Percentiles rank a stretch among this genome's conserved stretches.
These are phyloP conservation scores for Heliocidaris tuberculata DNA, from an alignment of 35 echinoderm and acorn worm species.

Conservation along the genomic window DNA sequence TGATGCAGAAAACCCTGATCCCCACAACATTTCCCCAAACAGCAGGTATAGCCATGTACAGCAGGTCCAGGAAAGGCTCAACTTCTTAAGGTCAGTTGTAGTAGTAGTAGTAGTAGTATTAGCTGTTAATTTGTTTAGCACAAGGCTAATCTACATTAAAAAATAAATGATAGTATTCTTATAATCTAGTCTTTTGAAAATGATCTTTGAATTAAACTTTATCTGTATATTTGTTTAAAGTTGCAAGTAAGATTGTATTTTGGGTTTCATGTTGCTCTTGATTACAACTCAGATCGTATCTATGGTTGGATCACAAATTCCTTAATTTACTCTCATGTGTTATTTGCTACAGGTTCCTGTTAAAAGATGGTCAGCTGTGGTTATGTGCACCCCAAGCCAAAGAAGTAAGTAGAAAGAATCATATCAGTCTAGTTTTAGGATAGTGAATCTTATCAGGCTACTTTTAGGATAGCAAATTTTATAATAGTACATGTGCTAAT, in stretches of 20 bases:
- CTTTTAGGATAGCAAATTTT: too few species aligned
- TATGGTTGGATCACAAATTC: neutral
- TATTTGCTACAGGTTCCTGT: conserved; percentile 66
- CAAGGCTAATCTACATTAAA: too few species aligned
- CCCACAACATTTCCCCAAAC: conserved; percentile 75
- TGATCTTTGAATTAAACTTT: too few species aligned
- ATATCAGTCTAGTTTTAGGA: too few species aligned
- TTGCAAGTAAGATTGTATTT: too few species aligned
- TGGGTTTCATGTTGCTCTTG: neutral
- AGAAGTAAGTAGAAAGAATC: conserved; percentile 58
- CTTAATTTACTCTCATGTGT: neutral
- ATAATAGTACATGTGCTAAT: too few species aligned
- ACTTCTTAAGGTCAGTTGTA: conserved; percentile 71
- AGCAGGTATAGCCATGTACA: conserved; percentile 94
- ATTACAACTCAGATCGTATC: neutral
- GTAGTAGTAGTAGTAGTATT: neutral
- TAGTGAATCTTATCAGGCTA: too few species aligned
- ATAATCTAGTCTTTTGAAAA: too few species aligned
- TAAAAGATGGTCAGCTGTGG: conserved; percentile 98
- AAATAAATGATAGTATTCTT: too few species aligned
- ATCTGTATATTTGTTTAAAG: too few species aligned
- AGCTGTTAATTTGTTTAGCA: too few species aligned
- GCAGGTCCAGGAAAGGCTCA: conserved; percentile 96
- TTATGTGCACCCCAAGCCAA: conserved; percentile 98
- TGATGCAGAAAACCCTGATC: conserved; percentile 85